phyloP scores from a whole-genome alignment of 1,140 invertebrate genomes.

The Trinorchestia longiramus region DNA sequence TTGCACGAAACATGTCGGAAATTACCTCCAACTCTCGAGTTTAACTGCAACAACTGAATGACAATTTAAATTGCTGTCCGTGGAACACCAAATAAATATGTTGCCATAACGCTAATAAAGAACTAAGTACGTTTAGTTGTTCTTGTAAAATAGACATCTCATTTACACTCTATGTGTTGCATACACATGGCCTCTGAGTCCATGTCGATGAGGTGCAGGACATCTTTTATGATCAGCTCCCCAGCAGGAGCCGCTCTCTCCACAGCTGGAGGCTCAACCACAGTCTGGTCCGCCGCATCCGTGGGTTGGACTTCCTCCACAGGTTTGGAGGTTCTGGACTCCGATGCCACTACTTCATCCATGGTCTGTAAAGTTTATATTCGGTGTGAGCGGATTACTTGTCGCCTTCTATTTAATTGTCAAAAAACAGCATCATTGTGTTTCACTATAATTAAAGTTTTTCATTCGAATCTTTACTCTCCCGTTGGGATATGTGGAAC shows the following conservation, averaged over 20 bases:
- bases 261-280: not conserved
- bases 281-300: not conserved
- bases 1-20: not conserved
- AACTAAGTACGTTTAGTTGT: not conserved
- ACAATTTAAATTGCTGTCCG: not conserved
- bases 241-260: not conserved
- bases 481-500: no score
- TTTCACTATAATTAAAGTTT: no score
- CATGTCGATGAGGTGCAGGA: conserved; percentile 10
- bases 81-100: not conserved
- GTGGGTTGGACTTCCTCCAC: not conserved
- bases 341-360: not conserved
- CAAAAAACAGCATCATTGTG: no score
- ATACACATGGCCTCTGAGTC: conserved; percentile 32
- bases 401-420: no score
- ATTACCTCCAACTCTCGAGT: not conserved
- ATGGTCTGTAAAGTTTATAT: not conserved
- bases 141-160: not conserved
- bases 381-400: not conserved
- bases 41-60: not conserved
- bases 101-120: not conserved
- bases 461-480: no score
- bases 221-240: not conserved
- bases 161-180: conserved; percentile 24
- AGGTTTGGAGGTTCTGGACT: not conserved